Evolutionary conservation across 2,113 vertebrate genomes (phyloP).

Genomic region (Laterallus jamaicensis): DNA sequence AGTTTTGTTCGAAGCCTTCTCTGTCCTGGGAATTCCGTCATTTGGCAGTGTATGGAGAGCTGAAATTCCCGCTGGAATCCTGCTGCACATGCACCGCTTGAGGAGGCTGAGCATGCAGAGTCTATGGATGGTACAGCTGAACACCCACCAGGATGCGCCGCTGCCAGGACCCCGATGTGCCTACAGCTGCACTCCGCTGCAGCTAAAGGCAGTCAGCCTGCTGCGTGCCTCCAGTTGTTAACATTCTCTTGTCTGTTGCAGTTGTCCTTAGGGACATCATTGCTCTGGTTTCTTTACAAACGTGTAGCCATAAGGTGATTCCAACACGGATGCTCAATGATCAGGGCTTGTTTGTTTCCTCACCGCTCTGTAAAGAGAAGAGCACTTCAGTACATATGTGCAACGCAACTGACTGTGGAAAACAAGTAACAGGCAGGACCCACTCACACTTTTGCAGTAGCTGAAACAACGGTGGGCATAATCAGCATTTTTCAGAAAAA

Average conservation of each 20-base stretch:
- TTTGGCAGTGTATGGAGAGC: accelerated
- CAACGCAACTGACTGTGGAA: neutral
- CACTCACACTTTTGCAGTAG: neutral
- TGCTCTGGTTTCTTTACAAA: neutral
- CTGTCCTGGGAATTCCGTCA: neutral
- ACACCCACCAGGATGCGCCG: accelerated
- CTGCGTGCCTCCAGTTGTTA: neutral
- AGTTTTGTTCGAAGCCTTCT: neutral
- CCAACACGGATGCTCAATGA: neutral
- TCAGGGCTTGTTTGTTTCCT: neutral
- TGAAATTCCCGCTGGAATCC: neutral
- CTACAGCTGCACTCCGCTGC: accelerated
- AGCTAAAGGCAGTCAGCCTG: neutral
- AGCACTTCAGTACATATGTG: neutral
- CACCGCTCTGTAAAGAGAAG: neutral
- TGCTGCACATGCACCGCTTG: accelerated
- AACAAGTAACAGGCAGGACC: neutral
- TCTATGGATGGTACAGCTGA: neutral
- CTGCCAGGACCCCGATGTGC: accelerated
- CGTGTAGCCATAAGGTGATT: neutral
- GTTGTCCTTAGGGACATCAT: neutral
- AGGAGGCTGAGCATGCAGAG: neutral
- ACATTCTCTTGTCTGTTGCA: neutral
- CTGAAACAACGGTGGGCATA: neutral
- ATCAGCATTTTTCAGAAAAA: no score